Conservation (phyloP, 2,113 vertebrate genomes). For the Pseudolaguvia tuberculata region DNA sequence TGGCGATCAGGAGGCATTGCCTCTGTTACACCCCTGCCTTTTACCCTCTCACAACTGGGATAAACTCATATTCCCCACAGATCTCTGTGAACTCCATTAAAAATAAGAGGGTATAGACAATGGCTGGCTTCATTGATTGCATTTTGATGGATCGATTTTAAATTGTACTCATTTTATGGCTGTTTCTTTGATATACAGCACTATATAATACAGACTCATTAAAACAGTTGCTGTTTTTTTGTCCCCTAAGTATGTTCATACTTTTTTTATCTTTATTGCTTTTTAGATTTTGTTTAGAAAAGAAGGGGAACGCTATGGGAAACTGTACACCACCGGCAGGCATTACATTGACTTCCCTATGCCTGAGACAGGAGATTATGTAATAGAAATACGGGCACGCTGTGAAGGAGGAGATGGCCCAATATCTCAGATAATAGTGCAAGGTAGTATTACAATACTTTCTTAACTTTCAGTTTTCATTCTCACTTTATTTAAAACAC, state of each 20-base stretch:
- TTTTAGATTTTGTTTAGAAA: slow-evolving; percentile 86
- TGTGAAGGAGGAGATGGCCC: slow-evolving; percentile 95
- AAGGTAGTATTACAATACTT: slow-evolving; percentile 53
- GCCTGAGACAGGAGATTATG: slow-evolving; percentile 83
- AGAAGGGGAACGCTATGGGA: slow-evolving; percentile 86
- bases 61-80: no score
- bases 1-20: no score
- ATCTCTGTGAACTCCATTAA: no score
- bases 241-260: not conserved
- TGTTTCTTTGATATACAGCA: no score
- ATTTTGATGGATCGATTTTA: no score
- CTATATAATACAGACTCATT: no score
- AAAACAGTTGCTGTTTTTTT: no score
- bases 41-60: no score
- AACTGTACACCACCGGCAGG: slow-evolving; percentile 85
- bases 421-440: slow-evolving; percentile 83
- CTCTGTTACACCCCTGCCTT: no score
- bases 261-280: not conserved
- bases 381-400: slow-evolving; percentile 89
- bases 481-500: not conserved
- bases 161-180: no score
- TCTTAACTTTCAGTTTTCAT: not conserved
- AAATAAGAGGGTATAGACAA: no score
- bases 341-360: slow-evolving; percentile 93
- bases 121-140: no score